phyloP scores from a whole-genome alignment of 2,888 invertebrate species.

The Sceliomorpha sp. region DNA sequence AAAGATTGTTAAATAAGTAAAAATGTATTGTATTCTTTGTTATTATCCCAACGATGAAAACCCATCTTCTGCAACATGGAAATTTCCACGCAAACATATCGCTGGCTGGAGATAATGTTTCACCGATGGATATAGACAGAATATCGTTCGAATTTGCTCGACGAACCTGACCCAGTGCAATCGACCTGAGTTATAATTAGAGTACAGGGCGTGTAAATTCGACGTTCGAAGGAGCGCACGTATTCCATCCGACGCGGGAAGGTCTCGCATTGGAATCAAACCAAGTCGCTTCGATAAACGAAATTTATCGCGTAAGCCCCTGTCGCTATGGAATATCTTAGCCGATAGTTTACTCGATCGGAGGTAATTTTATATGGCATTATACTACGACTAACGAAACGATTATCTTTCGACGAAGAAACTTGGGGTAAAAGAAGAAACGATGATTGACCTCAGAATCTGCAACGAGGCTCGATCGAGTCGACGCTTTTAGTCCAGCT shows the following conservation, averaged over 20 bases:
- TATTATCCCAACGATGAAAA: too few relatives aligned
- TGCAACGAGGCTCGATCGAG: too few relatives aligned
- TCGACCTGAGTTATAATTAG: constrained; percentile 48
- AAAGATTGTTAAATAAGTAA: too few relatives aligned
- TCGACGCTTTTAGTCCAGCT: constrained; percentile 7
- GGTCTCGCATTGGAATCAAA: constrained; percentile 24
- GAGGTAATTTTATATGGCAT: constrained; percentile 38
- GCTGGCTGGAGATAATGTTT: constrained; percentile 23
- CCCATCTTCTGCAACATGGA: too few relatives aligned
- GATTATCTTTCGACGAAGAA: constrained; percentile 6
- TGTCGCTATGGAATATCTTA: constrained; percentile 32
- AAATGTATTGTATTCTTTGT: too few relatives aligned
- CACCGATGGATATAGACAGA: constrained; percentile 11
- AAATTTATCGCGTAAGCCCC: constrained; percentile 59
- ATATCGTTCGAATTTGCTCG: constrained; percentile 37
- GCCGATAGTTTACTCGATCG: constrained; percentile 30
- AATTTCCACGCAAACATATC: constrained; percentile 14
- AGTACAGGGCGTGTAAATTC: constrained; percentile 35
- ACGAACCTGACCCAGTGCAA: constrained; percentile 35
- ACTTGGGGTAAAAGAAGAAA: too few relatives aligned
- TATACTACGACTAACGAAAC: constrained; percentile 9
- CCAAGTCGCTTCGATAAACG: constrained; percentile 59
- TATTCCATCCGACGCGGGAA: constrained; percentile 35
- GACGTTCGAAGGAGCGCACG: constrained; percentile 41
- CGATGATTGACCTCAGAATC: too few relatives aligned